Percentiles rank a stretch among this genome's conserved stretches.
Evolutionary conservation across 2,888 invertebrate genomes (phyloP).

Genomic region (Apodemia mormo): DNA sequence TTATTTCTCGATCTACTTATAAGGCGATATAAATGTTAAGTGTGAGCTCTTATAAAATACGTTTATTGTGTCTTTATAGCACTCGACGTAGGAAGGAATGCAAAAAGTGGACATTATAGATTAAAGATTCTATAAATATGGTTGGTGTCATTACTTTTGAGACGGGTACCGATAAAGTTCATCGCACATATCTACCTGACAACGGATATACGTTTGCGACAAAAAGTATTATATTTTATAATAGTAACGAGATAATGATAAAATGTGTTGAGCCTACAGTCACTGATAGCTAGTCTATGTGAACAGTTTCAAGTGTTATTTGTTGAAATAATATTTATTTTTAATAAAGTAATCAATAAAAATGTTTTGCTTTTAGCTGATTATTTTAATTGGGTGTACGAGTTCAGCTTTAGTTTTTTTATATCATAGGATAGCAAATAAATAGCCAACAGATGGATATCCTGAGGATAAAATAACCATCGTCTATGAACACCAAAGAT

Average conservation of each 20-base stretch:
- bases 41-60: constrained; percentile 78
- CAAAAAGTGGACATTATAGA: constrained; percentile 74
- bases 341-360: not conserved
- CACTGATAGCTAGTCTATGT: not conserved
- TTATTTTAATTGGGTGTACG: too few species aligned
- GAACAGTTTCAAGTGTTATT: not conserved
- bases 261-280: constrained; percentile 3
- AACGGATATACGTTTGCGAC: constrained; percentile 39
- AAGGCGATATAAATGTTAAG: constrained; percentile 79
- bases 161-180: constrained; percentile 56
- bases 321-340: not conserved
- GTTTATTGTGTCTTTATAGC: constrained; percentile 76
- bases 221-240: constrained; percentile 18
- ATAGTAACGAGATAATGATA: constrained; percentile 15
- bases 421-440: too few species aligned
- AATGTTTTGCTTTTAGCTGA: too few species aligned
- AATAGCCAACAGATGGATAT: too few species aligned
- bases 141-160: constrained; percentile 52
- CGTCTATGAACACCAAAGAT: too few species aligned
- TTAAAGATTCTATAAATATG: constrained; percentile 62
- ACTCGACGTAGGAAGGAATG: constrained; percentile 58
- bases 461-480: too few species aligned
- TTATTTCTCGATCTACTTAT: constrained; percentile 81
- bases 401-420: too few species aligned
- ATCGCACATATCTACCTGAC: constrained; percentile 54